These are phyloP conservation scores for Philonicus albiceps DNA, from an alignment of 2,888 invertebrate species.

Conservation along the genomic window DNA sequence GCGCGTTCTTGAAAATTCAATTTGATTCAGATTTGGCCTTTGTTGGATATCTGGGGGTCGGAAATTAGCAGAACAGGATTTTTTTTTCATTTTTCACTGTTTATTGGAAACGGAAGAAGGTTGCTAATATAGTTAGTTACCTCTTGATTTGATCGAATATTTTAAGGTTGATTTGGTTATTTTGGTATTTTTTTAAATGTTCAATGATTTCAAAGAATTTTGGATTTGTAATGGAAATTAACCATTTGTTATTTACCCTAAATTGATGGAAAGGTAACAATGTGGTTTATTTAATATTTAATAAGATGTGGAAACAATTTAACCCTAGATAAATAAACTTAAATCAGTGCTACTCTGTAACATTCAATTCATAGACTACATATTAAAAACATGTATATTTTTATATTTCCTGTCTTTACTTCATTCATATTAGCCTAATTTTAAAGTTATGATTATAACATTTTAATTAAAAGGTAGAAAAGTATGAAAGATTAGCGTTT, in stretches of 20 bases:
- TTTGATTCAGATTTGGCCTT: constrained; percentile 10
- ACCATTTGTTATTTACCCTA: not conserved
- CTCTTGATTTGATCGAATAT: not conserved
- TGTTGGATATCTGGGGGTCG: not conserved
- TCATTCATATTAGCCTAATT: too few species aligned
- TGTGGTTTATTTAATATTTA: too few species aligned
- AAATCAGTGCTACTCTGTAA: too few species aligned
- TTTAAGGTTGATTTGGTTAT: not conserved
- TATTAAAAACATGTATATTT: too few species aligned
- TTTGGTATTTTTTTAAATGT: not conserved
- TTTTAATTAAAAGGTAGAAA: too few species aligned
- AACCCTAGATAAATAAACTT: too few species aligned
- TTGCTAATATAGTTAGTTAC: not conserved
- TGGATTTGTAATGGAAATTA: not conserved
- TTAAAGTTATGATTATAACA: too few species aligned
- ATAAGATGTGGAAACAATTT: not conserved
- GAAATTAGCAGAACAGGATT: not conserved
- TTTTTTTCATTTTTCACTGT: too few species aligned
- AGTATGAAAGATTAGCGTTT: too few species aligned
- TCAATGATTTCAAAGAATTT: not conserved
- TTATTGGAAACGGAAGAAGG: not conserved
- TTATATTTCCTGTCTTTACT: too few species aligned
- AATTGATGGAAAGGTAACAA: not conserved
- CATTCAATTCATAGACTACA: too few species aligned
- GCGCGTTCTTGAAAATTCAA: not conserved